Conservation (phyloP, 2,888 invertebrate genomes). For the Zygaena filipendulae region DNA sequence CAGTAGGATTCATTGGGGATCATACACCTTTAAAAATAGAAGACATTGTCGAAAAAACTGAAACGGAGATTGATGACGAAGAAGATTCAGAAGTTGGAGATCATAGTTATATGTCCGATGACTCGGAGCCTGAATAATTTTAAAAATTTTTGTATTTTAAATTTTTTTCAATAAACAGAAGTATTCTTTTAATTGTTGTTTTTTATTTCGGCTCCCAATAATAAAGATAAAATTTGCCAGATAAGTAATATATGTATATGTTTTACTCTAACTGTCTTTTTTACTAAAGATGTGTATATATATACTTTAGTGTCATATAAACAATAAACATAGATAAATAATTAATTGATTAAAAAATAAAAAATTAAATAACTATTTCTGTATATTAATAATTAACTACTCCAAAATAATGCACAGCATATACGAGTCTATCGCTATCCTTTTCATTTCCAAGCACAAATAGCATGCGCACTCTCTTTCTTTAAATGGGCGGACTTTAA, state of each 20-base stretch:
- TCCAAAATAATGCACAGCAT: conserved; percentile 10
- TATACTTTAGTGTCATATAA: not conserved
- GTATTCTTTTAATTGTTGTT: not conserved
- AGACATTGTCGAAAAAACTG: conserved; percentile 18
- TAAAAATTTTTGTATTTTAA: conserved; percentile 3
- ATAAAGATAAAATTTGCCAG: not conserved
- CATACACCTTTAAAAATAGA: conserved; percentile 10
- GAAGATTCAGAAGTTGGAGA: conserved; percentile 16
- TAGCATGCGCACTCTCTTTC: conserved; percentile 11
- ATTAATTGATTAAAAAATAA: not conserved
- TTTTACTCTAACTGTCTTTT: not conserved
- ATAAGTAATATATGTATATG: not conserved
- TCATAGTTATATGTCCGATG: conserved; percentile 18
- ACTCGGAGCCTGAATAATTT: conserved; percentile 17
- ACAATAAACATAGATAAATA: not conserved
- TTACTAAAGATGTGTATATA: not conserved
- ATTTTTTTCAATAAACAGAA: not conserved
- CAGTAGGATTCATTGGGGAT: conserved; percentile 12
- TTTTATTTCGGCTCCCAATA: not conserved
- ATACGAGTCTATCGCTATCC: conserved; percentile 11
- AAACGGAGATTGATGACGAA: conserved; percentile 16
- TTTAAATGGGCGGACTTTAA: conserved; percentile 7
- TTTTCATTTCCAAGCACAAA: conserved; percentile 10
- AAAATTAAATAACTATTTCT: not conserved
- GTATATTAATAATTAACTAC: conserved; percentile 2